Evolutionary conservation across 2,888 invertebrate genomes (phyloP).

Genomic region (Xestobium rufovillosum): DNA sequence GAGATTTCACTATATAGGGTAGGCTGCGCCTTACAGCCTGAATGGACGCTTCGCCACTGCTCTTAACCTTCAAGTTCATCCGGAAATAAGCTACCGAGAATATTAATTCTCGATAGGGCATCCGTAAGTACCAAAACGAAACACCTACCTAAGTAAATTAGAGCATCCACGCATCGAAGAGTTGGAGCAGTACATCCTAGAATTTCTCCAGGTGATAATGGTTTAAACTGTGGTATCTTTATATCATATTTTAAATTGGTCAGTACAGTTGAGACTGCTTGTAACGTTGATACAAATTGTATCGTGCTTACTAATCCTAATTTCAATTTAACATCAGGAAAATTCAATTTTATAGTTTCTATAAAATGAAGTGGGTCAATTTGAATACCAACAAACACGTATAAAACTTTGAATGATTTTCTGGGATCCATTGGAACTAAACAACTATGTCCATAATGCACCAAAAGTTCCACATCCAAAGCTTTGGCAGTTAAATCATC

Average conservation of each 20-base stretch:
- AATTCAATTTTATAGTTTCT: conserved; percentile 75
- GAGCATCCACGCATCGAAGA: conserved; percentile 61
- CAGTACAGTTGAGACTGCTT: conserved; percentile 66
- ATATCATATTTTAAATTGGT: conserved; percentile 61
- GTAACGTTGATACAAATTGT: conserved; percentile 92
- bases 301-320: conserved; percentile 93
- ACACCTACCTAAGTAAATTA: conserved; percentile 91
- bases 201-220: conserved; percentile 95
- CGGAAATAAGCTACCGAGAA: no score
- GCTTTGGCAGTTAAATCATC: conserved; percentile 93
- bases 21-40: no score
- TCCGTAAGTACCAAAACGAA: no score
- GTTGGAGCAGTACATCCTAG: conserved; percentile 96
- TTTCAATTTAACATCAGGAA: conserved; percentile 52
- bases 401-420: conserved; percentile 80
- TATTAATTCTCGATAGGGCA: no score
- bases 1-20: no score
- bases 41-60: no score
- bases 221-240: conserved; percentile 83
- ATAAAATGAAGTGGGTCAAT: conserved; percentile 91
- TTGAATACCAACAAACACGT: conserved; percentile 97
- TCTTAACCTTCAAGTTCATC: no score
- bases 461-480: conserved; percentile 79
- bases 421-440: conserved; percentile 83
- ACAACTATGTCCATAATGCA: conserved; percentile 99